Evolutionary conservation across 1,140 invertebrate species (phyloP).

Genomic region (Eueides isabella): DNA sequence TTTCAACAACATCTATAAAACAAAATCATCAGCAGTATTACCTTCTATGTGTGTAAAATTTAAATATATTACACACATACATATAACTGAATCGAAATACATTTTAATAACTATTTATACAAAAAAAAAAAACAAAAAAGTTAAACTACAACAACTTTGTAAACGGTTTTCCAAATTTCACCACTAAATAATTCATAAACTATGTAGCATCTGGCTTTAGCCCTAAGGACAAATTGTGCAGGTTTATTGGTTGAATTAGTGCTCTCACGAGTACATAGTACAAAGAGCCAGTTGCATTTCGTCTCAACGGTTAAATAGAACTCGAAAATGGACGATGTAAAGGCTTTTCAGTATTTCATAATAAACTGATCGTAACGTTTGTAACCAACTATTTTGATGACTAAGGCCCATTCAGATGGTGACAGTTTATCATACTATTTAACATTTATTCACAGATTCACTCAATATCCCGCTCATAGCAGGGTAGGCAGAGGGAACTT

Average conservation of each 20-base stretch:
- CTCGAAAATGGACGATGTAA: constrained; percentile 55
- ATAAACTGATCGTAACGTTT: constrained; percentile 54
- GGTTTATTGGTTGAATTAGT: constrained; percentile 56
- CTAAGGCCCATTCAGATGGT: background rate
- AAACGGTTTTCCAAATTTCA: background rate
- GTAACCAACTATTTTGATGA: constrained; percentile 16
- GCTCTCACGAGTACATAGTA: constrained; percentile 46
- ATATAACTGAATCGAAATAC: background rate
- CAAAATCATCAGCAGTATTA: no score
- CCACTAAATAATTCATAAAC: constrained; percentile 38
- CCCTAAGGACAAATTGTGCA: constrained; percentile 46
- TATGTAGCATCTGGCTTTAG: constrained; percentile 41
- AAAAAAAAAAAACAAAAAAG: background rate
- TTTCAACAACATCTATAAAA: no score
- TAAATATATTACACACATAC: constrained; percentile 12
- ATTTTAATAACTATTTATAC: background rate
- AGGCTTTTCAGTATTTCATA: constrained; percentile 68
- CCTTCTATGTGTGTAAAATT: background rate
- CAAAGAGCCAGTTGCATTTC: constrained; percentile 52
- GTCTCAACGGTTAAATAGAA: constrained; percentile 65
- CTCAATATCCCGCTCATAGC: no score
- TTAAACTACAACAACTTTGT: background rate
- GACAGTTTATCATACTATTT: background rate
- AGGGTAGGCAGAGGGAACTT: no score
- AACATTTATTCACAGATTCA: no score